phyloP scores from a whole-genome alignment of 2,113 vertebrate species.

The Podarcis raffonei region DNA sequence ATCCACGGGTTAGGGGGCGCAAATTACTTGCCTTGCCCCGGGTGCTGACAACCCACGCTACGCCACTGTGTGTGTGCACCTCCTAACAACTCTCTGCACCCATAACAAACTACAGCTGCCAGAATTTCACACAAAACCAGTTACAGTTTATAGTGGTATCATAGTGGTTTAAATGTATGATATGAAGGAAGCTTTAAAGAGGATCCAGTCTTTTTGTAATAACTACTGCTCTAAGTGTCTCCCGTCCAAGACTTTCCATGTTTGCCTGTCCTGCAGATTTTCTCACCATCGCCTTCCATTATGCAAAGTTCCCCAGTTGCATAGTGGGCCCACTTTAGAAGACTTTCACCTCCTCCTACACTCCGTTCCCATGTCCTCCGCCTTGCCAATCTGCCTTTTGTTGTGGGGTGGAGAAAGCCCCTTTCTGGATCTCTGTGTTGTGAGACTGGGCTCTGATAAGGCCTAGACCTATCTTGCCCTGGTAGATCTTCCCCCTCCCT shows the following conservation, averaged over 20 bases:
- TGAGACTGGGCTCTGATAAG: conserved; percentile 69
- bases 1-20: too few relatives aligned
- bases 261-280: background rate
- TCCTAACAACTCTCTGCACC: too few relatives aligned
- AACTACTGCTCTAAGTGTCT: background rate
- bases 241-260: background rate
- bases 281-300: rapidly evolving
- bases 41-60: too few relatives aligned
- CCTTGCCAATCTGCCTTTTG: conserved; percentile 56
- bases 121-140: too few relatives aligned
- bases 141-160: too few relatives aligned
- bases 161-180: background rate
- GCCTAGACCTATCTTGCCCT: conserved; percentile 65
- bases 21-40: too few relatives aligned
- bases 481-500: conserved; percentile 64
- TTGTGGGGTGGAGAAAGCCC: conserved; percentile 39
- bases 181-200: background rate
- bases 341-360: too few relatives aligned
- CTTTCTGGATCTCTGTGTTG: conserved; percentile 58
- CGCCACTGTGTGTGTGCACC: too few relatives aligned
- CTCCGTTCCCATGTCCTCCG: too few relatives aligned
- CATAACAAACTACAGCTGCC: too few relatives aligned
- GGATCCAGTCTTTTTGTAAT: background rate
- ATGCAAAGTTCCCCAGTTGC: conserved; percentile 12
- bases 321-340: too few relatives aligned